Evolutionary conservation across 2,888 invertebrate genomes (phyloP).

Genomic region (Venusia cambrica): DNA sequence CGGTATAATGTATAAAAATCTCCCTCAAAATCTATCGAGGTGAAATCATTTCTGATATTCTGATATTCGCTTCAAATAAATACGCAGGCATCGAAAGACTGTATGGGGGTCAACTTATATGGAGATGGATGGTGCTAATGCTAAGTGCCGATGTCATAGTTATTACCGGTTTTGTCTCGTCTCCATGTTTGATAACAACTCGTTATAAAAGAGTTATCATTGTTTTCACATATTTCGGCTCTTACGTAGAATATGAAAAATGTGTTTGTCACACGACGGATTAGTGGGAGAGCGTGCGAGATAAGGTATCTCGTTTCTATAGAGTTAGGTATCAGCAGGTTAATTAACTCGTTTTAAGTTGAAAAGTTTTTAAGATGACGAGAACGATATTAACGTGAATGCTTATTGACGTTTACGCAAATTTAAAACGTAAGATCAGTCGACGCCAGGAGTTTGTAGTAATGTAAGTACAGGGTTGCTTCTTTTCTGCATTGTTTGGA

Average conservation of each 20-base stretch:
- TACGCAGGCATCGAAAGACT: no score
- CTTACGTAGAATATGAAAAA: conserved; percentile 17
- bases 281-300: conserved; percentile 12
- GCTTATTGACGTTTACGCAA: background rate
- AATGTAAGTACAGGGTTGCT: no score
- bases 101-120: no score
- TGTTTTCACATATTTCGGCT: conserved; percentile 23
- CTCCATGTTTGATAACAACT: conserved; percentile 4
- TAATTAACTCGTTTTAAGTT: conserved; percentile 18
- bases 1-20: no score
- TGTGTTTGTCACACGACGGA: conserved; percentile 17
- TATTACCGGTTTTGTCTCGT: no score
- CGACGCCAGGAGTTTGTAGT: no score
- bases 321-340: conserved; percentile 12
- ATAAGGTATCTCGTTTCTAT: conserved; percentile 24
- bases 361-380: conserved; percentile 4
- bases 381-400: conserved; percentile 1
- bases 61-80: no score
- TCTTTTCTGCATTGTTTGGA: no score
- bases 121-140: no score
- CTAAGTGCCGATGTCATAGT: no score
- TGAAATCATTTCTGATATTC: no score
- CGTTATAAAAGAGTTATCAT: conserved; percentile 8
- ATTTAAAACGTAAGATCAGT: background rate
- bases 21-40: no score